Percentiles rank a stretch among this genome's conserved stretches.
Conservation (phyloP, 2,113 vertebrate species). For the Aphyosemion australe region DNA sequence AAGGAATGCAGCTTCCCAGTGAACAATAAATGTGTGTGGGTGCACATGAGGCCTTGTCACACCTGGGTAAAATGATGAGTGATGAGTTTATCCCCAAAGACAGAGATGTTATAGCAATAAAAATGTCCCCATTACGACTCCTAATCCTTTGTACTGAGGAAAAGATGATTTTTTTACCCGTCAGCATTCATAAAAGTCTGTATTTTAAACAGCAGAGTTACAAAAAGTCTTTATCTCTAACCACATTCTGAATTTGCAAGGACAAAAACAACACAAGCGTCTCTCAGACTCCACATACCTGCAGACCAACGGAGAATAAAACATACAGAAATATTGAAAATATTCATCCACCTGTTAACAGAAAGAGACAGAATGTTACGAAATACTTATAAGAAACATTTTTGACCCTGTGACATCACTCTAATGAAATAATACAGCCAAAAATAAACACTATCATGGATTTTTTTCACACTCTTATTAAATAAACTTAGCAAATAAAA, state of each 20-base stretch:
- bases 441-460: no score
- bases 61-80: background rate
- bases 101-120: no score
- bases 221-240: background rate
- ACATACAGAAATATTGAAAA: background rate
- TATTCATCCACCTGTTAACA: background rate
- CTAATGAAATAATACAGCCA: no score
- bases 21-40: constrained; percentile 4
- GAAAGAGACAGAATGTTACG: background rate
- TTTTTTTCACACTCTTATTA: no score
- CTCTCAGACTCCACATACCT: background rate
- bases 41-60: constrained; percentile 12
- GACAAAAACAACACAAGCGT: background rate
- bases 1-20: constrained; percentile 15
- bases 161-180: background rate
- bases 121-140: background rate
- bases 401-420: no score
- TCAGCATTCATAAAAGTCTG: background rate
- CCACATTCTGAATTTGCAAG: background rate
- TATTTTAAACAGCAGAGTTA: background rate
- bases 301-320: background rate
- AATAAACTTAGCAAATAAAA: no score
- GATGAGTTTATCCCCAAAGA: no score
- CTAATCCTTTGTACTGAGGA: background rate
- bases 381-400: background rate